Percentiles rank a stretch among this genome's conserved stretches.
Evolutionary conservation across 2,797 vertebrate species (phyloP).

Genomic region (Sebastes kiyomatsui): DNA sequence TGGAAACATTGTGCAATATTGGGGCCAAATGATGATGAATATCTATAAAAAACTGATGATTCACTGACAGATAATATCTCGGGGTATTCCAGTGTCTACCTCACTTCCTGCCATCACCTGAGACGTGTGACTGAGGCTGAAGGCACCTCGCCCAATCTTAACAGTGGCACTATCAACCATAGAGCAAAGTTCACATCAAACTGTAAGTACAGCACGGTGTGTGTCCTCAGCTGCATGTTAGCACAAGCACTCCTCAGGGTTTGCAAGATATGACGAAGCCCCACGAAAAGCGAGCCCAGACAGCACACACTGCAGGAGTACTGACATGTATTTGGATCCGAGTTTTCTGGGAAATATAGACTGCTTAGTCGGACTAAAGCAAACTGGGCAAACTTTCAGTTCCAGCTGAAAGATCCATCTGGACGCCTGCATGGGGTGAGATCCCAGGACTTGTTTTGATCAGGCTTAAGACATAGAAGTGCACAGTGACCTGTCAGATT

Average conservation of each 20-base stretch:
- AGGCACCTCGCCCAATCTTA: background rate
- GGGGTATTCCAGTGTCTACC: background rate
- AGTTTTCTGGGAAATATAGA: background rate
- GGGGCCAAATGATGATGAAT: background rate
- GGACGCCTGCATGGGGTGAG: background rate
- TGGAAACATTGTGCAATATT: background rate
- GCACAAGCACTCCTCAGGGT: slow-evolving; percentile 31
- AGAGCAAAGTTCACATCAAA: slow-evolving; percentile 45
- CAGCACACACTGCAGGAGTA: background rate
- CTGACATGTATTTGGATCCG: slow-evolving; percentile 1
- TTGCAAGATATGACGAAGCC: slow-evolving; percentile 31
- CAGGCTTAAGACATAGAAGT: background rate
- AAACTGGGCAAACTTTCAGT: background rate
- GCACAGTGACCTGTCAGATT: background rate
- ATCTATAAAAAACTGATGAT: background rate
- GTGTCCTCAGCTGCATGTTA: slow-evolving; percentile 38
- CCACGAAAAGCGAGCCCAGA: slow-evolving; percentile 22
- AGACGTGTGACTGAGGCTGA: background rate
- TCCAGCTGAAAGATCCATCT: background rate
- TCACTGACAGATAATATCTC: background rate
- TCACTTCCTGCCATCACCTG: slow-evolving; percentile 13
- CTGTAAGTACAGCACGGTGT: background rate
- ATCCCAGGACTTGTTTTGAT: background rate
- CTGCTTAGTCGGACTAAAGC: background rate
- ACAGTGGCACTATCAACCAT: background rate